phyloP scores from a whole-genome alignment of 2,797 vertebrate genomes.

The Masticophis lateralis region DNA sequence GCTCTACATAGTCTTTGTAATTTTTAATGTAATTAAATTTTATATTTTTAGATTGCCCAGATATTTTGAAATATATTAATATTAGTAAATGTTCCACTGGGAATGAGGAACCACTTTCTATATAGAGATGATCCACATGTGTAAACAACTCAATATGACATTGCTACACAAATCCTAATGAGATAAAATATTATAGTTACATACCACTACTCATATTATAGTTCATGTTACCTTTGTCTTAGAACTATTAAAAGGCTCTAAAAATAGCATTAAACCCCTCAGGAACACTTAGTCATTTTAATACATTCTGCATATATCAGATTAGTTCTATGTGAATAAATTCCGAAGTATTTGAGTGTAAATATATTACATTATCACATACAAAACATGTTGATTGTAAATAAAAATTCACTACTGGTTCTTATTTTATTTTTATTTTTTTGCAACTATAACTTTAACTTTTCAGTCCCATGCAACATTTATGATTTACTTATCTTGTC shows the following conservation, averaged over 20 bases:
- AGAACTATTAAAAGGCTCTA: neutral
- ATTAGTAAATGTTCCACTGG: neutral
- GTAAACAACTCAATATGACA: too few species aligned
- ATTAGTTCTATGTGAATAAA: neutral
- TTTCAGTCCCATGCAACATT: neutral
- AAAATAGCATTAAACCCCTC: neutral
- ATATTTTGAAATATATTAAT: neutral
- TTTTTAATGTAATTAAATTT: neutral
- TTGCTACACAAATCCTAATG: neutral
- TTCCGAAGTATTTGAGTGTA: neutral
- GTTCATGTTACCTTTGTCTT: neutral
- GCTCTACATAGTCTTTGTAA: neutral
- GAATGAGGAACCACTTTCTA: neutral
- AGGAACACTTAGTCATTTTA: neutral
- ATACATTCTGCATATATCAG: conserved; percentile 22
- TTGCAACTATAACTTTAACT: conserved; percentile 24
- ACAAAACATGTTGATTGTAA: conserved; percentile 13
- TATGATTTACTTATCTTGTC: conserved; percentile 25
- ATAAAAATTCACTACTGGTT: conserved; percentile 13
- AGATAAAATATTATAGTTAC: neutral
- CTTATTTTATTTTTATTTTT: neutral
- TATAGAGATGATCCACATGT: too few species aligned
- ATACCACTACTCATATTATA: neutral
- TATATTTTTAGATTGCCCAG: neutral
- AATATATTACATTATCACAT: neutral